phyloP scores from a whole-genome alignment of 1,140 invertebrate genomes.

The Ceratitis capitata region DNA sequence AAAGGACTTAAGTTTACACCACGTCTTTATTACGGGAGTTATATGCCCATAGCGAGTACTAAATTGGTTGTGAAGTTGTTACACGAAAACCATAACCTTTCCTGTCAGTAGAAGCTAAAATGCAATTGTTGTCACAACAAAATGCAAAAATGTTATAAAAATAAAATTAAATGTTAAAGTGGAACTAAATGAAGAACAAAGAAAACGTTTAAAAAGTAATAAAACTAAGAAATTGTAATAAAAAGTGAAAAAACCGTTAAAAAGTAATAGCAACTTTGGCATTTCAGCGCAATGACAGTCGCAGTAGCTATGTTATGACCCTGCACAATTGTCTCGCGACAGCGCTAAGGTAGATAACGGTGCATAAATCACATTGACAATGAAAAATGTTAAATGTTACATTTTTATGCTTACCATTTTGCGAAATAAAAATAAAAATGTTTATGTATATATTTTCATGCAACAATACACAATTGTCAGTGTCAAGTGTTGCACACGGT shows the following conservation, averaged over 20 bases:
- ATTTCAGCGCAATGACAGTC: not conserved
- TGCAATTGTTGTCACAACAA: not conserved
- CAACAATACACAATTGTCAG: constrained; percentile 16
- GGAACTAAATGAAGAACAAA: not conserved
- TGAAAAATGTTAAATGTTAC: constrained; percentile 27
- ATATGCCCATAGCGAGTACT: not conserved
- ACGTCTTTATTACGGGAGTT: too few relatives aligned
- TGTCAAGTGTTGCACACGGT: constrained; percentile 26
- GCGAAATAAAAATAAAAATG: not conserved
- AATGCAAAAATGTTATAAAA: not conserved
- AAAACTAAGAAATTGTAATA: not conserved
- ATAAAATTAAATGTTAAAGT: too few relatives aligned
- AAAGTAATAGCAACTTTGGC: not conserved
- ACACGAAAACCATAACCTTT: not conserved
- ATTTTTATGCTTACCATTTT: not conserved
- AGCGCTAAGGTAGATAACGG: not conserved
- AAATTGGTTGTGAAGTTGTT: not conserved
- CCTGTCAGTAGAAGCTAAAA: not conserved
- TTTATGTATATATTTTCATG: not conserved
- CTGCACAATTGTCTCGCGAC: not conserved
- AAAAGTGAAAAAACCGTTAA: not conserved
- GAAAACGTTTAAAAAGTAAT: not conserved
- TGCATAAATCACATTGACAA: constrained; percentile 1
- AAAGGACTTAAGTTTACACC: too few relatives aligned
- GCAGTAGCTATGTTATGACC: not conserved